Base-by-base conservation (phyloP, 2,797 vertebrate species). In the Myiotriccus ornatus region DNA sequence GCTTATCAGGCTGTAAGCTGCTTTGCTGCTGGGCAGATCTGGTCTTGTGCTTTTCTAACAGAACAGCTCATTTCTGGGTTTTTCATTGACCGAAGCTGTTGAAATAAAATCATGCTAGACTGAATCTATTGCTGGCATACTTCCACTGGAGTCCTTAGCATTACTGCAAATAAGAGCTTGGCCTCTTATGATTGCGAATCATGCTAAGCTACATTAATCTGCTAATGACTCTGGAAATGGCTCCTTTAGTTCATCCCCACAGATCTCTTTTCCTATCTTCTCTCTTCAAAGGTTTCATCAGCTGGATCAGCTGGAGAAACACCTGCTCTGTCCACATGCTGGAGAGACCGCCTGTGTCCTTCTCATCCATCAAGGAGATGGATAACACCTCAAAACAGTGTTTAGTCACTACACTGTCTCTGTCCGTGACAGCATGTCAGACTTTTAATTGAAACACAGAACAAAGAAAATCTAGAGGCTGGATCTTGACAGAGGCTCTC, bases 281-380 rank as follows among this genome's bases (percentile, higher is more conserved):
- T 93, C 78, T 74, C 83, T 92, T 89, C 59, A 85, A 97, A 85
- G 30, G 13, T 14, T 43, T 90, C 82, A 63, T 95, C 73, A 67
- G 88, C 65, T 88, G 59, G 62, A 92, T 89, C 47, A 65, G 68
- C 74, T 80, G 91, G 76, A 74, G 87, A 32, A 89, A 71, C 89
- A 93, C 93, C 94, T 97, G 95, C 75, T 94, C 80, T 53, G 69
- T 73, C 95, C 91, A 94, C 93, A 91, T 95, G 95, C 56, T 93
- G 63, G 35, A 91, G 90, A 70, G 85, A 59, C 86, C 6, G 8
- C 67, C 65, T 73, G 43, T 16, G 15, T 90, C 59, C 84, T 91
- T 70, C 24, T 93, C 73, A 87, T 89, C 78, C 70, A 92, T 83
- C 80, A 62, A 84, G 81, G 81, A 93, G 87, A 94, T 16, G 87